Evolutionary conservation across 2,888 invertebrate genomes (phyloP).

Genomic region (Drosophila mercatorum): DNA sequence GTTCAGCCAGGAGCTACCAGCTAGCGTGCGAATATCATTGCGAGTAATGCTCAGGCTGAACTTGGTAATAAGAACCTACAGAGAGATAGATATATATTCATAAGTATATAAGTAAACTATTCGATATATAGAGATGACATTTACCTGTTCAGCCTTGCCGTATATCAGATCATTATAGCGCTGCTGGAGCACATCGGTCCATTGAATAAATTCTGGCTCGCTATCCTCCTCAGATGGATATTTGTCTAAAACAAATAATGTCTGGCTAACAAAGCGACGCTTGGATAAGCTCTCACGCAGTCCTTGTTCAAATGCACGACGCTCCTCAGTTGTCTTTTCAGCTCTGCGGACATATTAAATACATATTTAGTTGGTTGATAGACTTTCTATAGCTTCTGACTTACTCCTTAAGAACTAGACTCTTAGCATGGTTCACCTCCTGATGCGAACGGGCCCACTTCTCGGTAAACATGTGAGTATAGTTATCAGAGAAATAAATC

Average conservation of each 20-base stretch:
- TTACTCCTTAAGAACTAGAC: constrained; percentile 39
- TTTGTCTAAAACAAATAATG: constrained; percentile 85
- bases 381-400: background rate
- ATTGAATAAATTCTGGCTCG: constrained; percentile 86
- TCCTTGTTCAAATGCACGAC: constrained; percentile 85
- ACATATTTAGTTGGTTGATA: background rate
- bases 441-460: constrained; percentile 3
- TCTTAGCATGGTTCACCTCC: constrained; percentile 20
- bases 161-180: constrained; percentile 87
- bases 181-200: constrained; percentile 89
- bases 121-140: background rate
- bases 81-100: background rate
- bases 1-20: constrained; percentile 96
- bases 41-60: constrained; percentile 88
- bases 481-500: constrained; percentile 43
- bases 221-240: constrained; percentile 85
- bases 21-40: constrained; percentile 92
- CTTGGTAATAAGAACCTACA: constrained; percentile 83
- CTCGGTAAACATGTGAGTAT: constrained; percentile 14
- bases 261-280: constrained; percentile 71
- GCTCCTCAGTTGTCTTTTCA: constrained; percentile 70
- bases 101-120: background rate
- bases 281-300: constrained; percentile 84
- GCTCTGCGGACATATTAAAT: constrained; percentile 52
- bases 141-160: constrained; percentile 88